These are phyloP conservation scores for Daktulosphaira vitifoliae DNA, from an alignment of 1,140 invertebrate genomes.

Conservation along the genomic window DNA sequence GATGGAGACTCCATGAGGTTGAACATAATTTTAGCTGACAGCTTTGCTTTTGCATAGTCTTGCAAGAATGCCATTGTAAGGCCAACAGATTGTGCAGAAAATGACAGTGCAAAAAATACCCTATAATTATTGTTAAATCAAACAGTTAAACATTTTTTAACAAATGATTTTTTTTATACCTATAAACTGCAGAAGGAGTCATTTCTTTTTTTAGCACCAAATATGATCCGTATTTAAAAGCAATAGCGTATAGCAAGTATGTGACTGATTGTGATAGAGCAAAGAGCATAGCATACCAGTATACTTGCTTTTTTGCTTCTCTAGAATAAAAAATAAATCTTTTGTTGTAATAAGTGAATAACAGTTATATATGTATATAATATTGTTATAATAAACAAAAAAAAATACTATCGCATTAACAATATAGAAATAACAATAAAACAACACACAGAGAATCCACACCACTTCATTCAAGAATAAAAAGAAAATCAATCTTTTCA, in stretches of 20 bases:
- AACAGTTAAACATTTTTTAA: background rate
- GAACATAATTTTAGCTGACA: slow-evolving; percentile 49
- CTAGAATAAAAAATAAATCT: slow-evolving; percentile 38
- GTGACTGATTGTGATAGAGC: slow-evolving; percentile 61
- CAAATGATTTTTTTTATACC: slow-evolving; percentile 46
- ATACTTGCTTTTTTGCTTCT: slow-evolving; percentile 51
- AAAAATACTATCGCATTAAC: too few relatives aligned
- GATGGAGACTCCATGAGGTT: slow-evolving; percentile 48
- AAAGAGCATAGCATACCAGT: slow-evolving; percentile 58
- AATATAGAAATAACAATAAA: too few relatives aligned
- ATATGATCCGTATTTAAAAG: slow-evolving; percentile 63
- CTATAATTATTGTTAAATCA: slow-evolving; percentile 35
- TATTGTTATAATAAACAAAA: too few relatives aligned
- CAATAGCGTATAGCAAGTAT: slow-evolving; percentile 63
- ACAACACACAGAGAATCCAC: too few relatives aligned
- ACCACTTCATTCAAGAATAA: too few relatives aligned
- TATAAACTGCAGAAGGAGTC: slow-evolving; percentile 55
- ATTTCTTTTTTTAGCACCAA: slow-evolving; percentile 54
- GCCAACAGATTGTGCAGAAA: slow-evolving; percentile 45
- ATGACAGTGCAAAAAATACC: slow-evolving; percentile 46
- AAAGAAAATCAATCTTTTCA: too few relatives aligned
- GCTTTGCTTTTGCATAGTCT: slow-evolving; percentile 54
- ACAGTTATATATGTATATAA: too few relatives aligned
- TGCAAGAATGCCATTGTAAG: slow-evolving; percentile 50
- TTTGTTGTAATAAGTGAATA: background rate